Percentiles rank a stretch among this genome's conserved stretches.
Evolutionary conservation across 2,113 vertebrate genomes (phyloP).

Genomic region (Zosterops lateralis): DNA sequence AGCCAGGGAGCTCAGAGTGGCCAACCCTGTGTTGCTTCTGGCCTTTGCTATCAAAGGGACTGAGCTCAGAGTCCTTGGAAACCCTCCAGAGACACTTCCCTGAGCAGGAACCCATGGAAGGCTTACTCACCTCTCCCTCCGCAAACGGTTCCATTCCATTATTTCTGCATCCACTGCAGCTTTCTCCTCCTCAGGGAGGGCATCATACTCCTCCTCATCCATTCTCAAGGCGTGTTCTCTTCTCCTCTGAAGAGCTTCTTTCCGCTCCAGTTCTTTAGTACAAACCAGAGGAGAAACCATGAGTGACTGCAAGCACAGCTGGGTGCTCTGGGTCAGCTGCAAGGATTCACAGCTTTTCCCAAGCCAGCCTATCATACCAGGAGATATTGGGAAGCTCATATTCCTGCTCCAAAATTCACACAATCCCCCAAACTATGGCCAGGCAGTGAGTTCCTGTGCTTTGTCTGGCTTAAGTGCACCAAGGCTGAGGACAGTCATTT

Average conservation of each 20-base stretch:
- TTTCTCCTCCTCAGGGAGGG: slow-evolving; percentile 77
- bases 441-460: accelerated
- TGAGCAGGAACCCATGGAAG: not conserved
- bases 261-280: slow-evolving; percentile 60
- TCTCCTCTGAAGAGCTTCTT: slow-evolving; percentile 53
- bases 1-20: not conserved
- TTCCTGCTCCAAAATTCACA: not conserved
- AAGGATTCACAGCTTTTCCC: not conserved
- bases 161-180: slow-evolving; percentile 51
- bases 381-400: not conserved
- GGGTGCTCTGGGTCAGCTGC: not conserved
- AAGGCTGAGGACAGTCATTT: accelerated
- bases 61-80: not conserved
- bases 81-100: not conserved
- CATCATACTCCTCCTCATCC: slow-evolving; percentile 79
- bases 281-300: not conserved
- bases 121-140: slow-evolving; percentile 73
- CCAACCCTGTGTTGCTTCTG: not conserved
- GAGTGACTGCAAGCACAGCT: not conserved
- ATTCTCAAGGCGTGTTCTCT: slow-evolving; percentile 67
- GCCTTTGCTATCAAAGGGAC: not conserved
- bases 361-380: not conserved
- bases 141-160: not conserved
- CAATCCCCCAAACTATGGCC: not conserved
- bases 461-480: not conserved